Base-by-base conservation (phyloP, 1,140 invertebrate species). In the Idris sp. region DNA sequence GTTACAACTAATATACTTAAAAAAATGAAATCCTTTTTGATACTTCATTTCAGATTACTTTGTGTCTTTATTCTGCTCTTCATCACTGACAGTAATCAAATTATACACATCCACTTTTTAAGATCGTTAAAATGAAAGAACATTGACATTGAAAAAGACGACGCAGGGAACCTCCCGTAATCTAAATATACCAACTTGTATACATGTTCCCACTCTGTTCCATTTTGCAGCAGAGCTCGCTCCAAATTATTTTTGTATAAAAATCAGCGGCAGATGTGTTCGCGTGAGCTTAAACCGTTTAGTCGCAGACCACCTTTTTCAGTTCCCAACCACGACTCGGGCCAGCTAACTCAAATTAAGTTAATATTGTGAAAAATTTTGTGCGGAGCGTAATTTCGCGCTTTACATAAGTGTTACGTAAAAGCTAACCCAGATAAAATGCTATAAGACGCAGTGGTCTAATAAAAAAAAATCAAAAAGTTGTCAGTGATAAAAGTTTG, bases 201-300 rank as follows among this genome's bases (percentile, higher is more conserved):
- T 10, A 49, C 49, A 44, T 15, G 16, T 15, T 19, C 56, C 56
- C 65, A 58, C 65, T 31, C 9, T 38, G 56, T 30, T 58, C 58
- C 35, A 73, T 56, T 72, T 64, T 14, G 51, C 43, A 35, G n/a
- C n/a, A n/a, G n/a, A n/a, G 16, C 31, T 62, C 35, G 53, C 44
- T 64, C 58, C 35, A 49, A 73, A 73, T 73, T 73, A 73, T 73
- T 73, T 73, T 61, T 36, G 59, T 62, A 46, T 58, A 48, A 64
- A 73, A 64, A 73, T 65, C 26, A 16, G 6, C 19, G 13, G 19
- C 33, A 10, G 10, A 33, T 54, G 58, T 10, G 49, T 36, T 48
- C 46, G 46, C 10, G 16, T 36, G 0, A 5, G 7, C 13, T 2
- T 22, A 33, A n/a, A n/a, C n/a, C n/a, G n/a, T n/a, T n/a, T n/a